phyloP scores from a whole-genome alignment of 2,113 vertebrate genomes.

The Athene cunicularia region DNA sequence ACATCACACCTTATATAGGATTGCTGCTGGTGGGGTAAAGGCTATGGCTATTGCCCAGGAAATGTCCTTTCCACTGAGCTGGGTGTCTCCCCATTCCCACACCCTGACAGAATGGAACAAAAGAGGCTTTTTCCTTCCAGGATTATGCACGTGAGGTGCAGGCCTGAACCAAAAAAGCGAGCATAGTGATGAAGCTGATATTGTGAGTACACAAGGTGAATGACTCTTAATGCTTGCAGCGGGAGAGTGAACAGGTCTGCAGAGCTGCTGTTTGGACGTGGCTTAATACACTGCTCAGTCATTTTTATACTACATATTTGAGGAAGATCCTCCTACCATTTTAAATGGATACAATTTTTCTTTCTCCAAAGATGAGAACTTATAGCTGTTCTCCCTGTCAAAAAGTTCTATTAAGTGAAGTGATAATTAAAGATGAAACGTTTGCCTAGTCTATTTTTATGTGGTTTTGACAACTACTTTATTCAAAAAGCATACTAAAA shows the following conservation, averaged over 20 bases:
- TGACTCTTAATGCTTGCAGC: not conserved
- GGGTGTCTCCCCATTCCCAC: slow-evolving; percentile 63
- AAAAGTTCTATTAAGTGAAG: not conserved
- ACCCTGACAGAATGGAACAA: slow-evolving; percentile 59
- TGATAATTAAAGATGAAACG: not conserved
- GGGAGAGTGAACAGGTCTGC: not conserved
- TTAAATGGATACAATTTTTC: not conserved
- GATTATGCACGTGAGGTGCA: not conserved
- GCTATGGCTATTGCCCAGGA: slow-evolving; percentile 43
- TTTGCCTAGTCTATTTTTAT: not conserved
- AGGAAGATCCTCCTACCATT: not conserved
- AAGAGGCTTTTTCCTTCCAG: slow-evolving; percentile 53
- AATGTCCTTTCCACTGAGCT: slow-evolving; percentile 48
- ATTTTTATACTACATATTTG: not conserved
- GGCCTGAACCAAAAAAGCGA: slow-evolving; percentile 6
- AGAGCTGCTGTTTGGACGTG: not conserved
- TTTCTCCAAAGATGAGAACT: not conserved
- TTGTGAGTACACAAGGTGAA: not conserved
- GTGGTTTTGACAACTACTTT: not conserved
- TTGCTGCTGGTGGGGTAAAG: not conserved
- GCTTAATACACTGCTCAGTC: not conserved
- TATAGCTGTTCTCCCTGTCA: not conserved
- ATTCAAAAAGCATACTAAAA: not conserved
- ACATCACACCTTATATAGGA: not conserved
- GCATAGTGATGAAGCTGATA: slow-evolving; percentile 30